Evolutionary conservation across 2,113 vertebrate species (phyloP).

Genomic region (Grallaria varia): DNA sequence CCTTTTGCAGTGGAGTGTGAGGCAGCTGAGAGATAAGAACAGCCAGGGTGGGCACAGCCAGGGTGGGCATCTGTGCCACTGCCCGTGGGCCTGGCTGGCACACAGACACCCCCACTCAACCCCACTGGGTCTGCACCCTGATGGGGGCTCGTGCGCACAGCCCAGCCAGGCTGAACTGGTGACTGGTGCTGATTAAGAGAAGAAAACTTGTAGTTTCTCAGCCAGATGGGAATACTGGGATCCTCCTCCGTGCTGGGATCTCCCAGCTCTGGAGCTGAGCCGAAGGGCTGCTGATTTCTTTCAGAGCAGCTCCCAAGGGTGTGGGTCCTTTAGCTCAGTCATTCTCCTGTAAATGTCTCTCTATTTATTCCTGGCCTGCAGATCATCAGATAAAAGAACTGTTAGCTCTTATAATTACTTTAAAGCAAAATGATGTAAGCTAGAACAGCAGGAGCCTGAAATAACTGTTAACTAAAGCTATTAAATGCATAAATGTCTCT

Average conservation of each 20-base stretch:
- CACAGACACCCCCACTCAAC: neutral
- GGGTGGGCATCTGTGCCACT: neutral
- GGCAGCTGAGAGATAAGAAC: neutral
- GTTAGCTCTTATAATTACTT: slow-evolving; percentile 61
- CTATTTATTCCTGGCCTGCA: slow-evolving; percentile 14
- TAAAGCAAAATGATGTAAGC: slow-evolving; percentile 62
- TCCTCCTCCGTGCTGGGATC: neutral
- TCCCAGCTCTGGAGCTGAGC: neutral
- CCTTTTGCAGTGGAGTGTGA: neutral
- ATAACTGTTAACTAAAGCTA: slow-evolving; percentile 67
- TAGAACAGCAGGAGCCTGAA: slow-evolving; percentile 56
- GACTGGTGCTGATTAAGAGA: neutral
- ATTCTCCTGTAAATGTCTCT: neutral
- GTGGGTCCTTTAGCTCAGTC: neutral
- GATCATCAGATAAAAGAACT: slow-evolving; percentile 56
- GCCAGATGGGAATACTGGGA: neutral
- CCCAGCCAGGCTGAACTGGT: neutral
- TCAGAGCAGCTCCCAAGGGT: neutral
- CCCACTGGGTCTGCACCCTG: rapidly evolving
- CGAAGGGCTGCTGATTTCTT: neutral
- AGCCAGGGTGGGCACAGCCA: neutral
- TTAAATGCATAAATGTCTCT: slow-evolving; percentile 67
- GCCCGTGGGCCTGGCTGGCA: neutral
- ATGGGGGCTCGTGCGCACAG: rapidly evolving
- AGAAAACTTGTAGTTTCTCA: neutral